These are phyloP conservation scores for Clusia tigrina DNA, from an alignment of 2,888 invertebrate genomes.

Conservation along the genomic window DNA sequence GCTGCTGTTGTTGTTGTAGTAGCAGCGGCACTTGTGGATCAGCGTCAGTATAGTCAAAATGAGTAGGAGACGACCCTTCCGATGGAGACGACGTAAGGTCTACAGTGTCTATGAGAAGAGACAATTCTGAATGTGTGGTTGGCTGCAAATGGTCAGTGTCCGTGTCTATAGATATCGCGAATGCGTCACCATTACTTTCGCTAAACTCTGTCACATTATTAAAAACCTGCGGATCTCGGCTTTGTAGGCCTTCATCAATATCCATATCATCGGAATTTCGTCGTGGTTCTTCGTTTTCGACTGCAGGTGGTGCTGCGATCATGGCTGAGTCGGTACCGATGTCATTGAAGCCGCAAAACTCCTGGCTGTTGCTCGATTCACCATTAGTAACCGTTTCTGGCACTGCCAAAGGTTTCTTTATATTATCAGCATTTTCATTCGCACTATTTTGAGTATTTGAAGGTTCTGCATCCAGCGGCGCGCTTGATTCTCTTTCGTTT, in stretches of 20 bases:
- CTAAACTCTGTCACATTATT: constrained; percentile 50
- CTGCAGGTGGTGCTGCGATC: constrained; percentile 20
- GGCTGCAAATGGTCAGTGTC: constrained; percentile 14
- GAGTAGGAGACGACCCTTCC: constrained; percentile 57
- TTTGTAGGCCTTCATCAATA: constrained; percentile 56
- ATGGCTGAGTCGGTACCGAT: constrained; percentile 33
- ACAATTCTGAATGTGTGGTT: constrained; percentile 28
- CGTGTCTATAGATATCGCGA: background rate
- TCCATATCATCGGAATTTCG: constrained; percentile 62
- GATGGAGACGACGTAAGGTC: constrained; percentile 61
- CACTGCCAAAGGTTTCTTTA: background rate
- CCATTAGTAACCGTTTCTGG: constrained; percentile 38
- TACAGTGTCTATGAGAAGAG: constrained; percentile 55
- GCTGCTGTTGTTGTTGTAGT: constrained; percentile 20
- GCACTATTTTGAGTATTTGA: background rate
- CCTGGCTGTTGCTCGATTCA: constrained; percentile 51
- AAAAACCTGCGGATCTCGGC: constrained; percentile 59
- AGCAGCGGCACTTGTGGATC: constrained; percentile 14
- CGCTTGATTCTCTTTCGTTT: constrained; percentile 32
- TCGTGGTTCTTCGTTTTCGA: constrained; percentile 40
- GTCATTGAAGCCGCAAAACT: constrained; percentile 50
- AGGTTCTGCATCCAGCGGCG: background rate
- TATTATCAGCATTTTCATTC: constrained; percentile 1
- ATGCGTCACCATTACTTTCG: constrained; percentile 38
- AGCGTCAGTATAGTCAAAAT: constrained; percentile 35